These are phyloP conservation scores for Clamator glandarius DNA, from an alignment of 2,797 vertebrate species.

Conservation along the genomic window DNA sequence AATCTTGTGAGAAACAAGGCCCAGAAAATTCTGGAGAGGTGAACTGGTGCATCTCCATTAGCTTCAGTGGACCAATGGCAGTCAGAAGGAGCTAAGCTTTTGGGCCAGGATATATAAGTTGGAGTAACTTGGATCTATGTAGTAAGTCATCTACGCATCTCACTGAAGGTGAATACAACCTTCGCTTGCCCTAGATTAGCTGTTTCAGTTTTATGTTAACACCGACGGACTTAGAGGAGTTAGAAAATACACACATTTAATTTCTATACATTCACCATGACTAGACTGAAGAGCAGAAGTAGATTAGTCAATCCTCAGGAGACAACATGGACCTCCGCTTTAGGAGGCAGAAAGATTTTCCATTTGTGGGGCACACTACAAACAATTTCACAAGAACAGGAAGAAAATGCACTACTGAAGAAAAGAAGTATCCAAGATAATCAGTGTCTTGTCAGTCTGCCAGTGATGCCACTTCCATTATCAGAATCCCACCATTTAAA, in stretches of 20 bases:
- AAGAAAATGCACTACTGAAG: neutral
- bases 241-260: constrained; percentile 22
- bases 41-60: neutral
- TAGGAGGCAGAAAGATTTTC: neutral
- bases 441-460: fast-evolving
- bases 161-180: neutral
- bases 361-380: neutral
- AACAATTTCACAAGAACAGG: neutral
- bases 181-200: neutral
- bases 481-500: neutral
- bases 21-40: neutral
- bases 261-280: neutral
- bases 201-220: neutral
- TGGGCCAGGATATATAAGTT: neutral
- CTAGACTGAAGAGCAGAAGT: neutral
- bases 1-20: neutral
- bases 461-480: neutral
- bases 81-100: neutral
- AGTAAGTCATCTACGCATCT: neutral
- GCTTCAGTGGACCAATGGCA: neutral
- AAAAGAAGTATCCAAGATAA: neutral
- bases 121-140: neutral
- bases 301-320: constrained; percentile 3
- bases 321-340: neutral
- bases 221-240: neutral